Evolutionary conservation across 30 jellyfish, hydroid and myxozoan genomes (phyloP).

Genomic region (Turritopsis dohrnii): DNA sequence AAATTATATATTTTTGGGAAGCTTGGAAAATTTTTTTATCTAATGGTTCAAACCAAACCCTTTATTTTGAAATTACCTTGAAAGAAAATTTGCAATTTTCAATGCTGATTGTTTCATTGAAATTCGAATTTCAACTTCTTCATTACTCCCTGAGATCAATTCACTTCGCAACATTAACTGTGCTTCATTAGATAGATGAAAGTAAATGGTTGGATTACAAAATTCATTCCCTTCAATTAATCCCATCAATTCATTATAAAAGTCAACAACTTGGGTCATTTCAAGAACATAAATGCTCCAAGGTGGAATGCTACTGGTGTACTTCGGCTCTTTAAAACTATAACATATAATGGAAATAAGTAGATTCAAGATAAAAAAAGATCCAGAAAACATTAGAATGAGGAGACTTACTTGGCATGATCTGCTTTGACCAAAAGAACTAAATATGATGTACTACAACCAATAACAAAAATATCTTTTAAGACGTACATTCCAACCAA

Average conservation of each 20-base stretch:
- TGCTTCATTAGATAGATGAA: slow-evolving; percentile 75
- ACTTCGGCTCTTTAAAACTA: background rate
- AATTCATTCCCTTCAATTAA: slow-evolving; percentile 85
- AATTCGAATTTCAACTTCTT: slow-evolving; percentile 20
- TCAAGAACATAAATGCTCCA: slow-evolving; percentile 82
- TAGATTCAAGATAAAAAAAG: background rate
- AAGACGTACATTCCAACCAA: slow-evolving; percentile 73
- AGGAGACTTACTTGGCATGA: slow-evolving; percentile 42
- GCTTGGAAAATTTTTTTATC: too few species aligned
- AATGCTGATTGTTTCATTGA: slow-evolving; percentile 54
- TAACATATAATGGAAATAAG: too few species aligned
- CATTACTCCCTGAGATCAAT: slow-evolving; percentile 35
- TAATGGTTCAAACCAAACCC: too few species aligned
- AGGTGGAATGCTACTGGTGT: slow-evolving; percentile 38
- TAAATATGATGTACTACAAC: slow-evolving; percentile 42
- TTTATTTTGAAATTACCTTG: slow-evolving; percentile 41
- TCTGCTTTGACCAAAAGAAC: slow-evolving; percentile 56
- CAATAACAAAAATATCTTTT: slow-evolving; percentile 47
- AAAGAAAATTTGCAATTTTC: slow-evolving; percentile 60
- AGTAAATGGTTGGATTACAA: slow-evolving; percentile 73
- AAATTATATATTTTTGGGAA: too few species aligned
- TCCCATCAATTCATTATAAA: slow-evolving; percentile 48
- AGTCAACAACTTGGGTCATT: slow-evolving; percentile 44
- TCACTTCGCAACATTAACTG: slow-evolving; percentile 54
- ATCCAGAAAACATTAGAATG: background rate